phyloP scores from a whole-genome alignment of 2,888 invertebrate species.

The Polietes domitor region DNA sequence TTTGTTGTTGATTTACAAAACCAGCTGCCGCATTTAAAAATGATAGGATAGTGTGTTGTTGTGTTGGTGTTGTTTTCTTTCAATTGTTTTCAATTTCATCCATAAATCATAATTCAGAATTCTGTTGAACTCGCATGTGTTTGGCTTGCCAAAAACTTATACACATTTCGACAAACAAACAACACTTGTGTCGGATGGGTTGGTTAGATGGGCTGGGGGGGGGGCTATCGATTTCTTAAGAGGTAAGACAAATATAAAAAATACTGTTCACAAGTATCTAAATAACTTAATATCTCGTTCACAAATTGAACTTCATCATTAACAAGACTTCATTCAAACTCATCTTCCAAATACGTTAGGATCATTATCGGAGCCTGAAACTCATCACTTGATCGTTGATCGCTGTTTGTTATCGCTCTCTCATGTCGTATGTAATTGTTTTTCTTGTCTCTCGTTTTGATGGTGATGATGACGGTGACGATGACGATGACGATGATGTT shows the following conservation, averaged over 20 bases:
- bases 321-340: not conserved
- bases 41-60: not conserved
- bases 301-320: slow-evolving; percentile 45
- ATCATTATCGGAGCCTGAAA: slow-evolving; percentile 7
- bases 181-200: slow-evolving; percentile 1
- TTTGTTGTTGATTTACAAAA: not conserved
- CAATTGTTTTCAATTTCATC: slow-evolving; percentile 27
- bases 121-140: not conserved
- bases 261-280: slow-evolving; percentile 64
- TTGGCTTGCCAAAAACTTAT: slow-evolving; percentile 40
- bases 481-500: slow-evolving; percentile 3
- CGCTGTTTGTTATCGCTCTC: slow-evolving; percentile 66
- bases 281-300: slow-evolving; percentile 55
- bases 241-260: slow-evolving; percentile 33
- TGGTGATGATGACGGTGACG: not conserved
- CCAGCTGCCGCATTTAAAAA: not conserved
- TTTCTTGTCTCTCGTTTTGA: not conserved
- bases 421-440: slow-evolving; percentile 43
- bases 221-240: slow-evolving; percentile 33
- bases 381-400: slow-evolving; percentile 55
- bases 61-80: not conserved
- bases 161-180: slow-evolving; percentile 28
- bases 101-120: slow-evolving; percentile 28
- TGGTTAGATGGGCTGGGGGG: not conserved
- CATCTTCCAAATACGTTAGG: not conserved